Evolutionary conservation across 2,113 vertebrate genomes (phyloP).

Genomic region (Okapia johnstoni): DNA sequence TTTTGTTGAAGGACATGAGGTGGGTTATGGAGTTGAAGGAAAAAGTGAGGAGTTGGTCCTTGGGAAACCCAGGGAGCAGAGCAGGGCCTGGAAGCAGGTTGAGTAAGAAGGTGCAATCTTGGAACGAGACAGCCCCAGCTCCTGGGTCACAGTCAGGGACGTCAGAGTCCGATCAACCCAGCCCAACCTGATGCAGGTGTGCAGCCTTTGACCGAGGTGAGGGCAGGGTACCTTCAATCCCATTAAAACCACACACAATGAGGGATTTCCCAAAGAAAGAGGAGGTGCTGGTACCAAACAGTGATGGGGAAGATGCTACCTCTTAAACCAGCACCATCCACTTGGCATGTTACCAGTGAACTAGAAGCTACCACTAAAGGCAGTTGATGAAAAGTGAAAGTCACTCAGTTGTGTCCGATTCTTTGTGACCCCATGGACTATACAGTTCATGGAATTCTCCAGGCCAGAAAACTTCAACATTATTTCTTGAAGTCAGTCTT

Average conservation of each 20-base stretch:
- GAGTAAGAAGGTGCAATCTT: not conserved
- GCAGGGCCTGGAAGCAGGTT: no score
- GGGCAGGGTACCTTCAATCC: not conserved
- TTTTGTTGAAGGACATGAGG: not conserved
- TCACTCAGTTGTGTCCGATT: accelerated
- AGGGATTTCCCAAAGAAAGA: not conserved
- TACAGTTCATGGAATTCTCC: not conserved
- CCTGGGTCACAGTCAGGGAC: not conserved
- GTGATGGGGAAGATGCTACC: not conserved
- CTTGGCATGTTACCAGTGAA: not conserved
- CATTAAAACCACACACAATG: no score
- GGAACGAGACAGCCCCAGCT: accelerated
- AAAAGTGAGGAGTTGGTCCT: not conserved
- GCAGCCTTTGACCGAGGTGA: not conserved
- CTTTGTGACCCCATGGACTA: not conserved
- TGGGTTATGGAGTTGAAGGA: not conserved
- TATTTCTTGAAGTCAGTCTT: no score
- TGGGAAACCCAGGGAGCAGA: not conserved
- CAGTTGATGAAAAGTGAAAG: not conserved
- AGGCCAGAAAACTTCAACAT: not conserved
- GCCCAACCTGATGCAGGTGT: no score
- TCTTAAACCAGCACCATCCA: not conserved
- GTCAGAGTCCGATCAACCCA: no score
- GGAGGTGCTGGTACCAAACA: not conserved
- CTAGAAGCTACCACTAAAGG: not conserved